Conservation (phyloP, 2,797 vertebrate genomes). For the Pseudomugil gertrudae region DNA sequence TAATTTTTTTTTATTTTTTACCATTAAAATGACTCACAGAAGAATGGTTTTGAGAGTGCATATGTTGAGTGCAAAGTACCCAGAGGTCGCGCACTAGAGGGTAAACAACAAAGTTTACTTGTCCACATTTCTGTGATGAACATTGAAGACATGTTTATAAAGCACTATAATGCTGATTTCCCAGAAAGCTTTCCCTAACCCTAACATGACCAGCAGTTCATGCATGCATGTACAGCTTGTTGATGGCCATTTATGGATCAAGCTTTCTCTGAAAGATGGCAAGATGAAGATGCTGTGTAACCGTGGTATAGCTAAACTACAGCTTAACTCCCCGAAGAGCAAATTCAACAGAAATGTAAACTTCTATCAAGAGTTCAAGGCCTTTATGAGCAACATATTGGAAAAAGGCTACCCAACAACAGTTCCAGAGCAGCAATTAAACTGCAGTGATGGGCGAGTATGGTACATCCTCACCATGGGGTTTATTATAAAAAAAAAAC, state of each 20-base stretch:
- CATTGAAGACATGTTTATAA: conserved; percentile 5
- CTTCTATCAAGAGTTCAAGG: not conserved
- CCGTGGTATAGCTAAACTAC: not conserved
- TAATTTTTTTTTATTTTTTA: too few relatives aligned
- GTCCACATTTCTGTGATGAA: conserved; percentile 3
- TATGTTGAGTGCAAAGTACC: too few relatives aligned
- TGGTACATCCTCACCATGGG: conserved; percentile 4
- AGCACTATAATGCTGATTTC: conserved; percentile 1
- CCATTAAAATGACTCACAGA: too few relatives aligned
- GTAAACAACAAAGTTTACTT: too few relatives aligned
- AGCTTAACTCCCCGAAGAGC: conserved; percentile 3
- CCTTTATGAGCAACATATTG: conserved; percentile 1
- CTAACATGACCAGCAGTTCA: conserved; percentile 10
- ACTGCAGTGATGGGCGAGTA: not conserved
- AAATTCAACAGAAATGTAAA: not conserved
- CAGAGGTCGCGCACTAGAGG: too few relatives aligned
- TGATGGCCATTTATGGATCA: conserved; percentile 2
- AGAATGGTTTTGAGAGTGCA: too few relatives aligned
- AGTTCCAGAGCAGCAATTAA: not conserved
- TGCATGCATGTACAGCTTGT: not conserved
- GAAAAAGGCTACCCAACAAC: not conserved
- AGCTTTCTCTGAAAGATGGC: not conserved
- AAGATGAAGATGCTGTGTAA: not conserved
- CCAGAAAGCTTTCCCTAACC: not conserved
- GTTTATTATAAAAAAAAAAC: conserved; percentile 4